Conservation (phyloP, 2,797 vertebrate species). For the Ibycter americanus region DNA sequence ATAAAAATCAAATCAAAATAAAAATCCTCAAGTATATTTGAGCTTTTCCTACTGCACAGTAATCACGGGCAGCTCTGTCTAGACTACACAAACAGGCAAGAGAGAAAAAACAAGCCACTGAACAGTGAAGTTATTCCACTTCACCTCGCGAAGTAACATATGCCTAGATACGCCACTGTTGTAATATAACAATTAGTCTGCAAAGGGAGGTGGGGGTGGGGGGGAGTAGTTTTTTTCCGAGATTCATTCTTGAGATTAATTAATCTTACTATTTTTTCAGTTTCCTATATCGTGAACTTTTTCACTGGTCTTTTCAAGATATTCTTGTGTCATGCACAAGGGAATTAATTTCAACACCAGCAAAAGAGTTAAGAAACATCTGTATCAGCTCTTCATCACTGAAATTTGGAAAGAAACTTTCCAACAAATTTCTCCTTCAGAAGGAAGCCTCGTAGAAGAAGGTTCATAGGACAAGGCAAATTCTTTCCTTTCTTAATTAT, state of each 20-base stretch:
- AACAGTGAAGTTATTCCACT: background rate
- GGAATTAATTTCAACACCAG: background rate
- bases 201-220: no score
- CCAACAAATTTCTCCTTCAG: background rate
- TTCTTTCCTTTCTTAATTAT: background rate
- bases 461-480: background rate
- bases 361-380: background rate
- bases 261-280: background rate
- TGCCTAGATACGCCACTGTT: background rate
- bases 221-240: background rate
- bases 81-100: background rate
- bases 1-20: background rate
- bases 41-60: background rate
- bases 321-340: background rate
- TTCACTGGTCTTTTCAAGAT: background rate
- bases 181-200: background rate
- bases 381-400: background rate
- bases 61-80: background rate
- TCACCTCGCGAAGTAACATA: slow-evolving; percentile 22
- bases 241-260: background rate
- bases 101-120: background rate
- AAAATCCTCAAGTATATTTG: background rate
- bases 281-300: background rate
- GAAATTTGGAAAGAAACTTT: background rate
- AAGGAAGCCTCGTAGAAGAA: background rate